A percentile compares a stretch with the other conserved stretches of the same genome.
Conservation (phyloP, 1,140 invertebrate genomes). For the Drosophila ananassae region DNA sequence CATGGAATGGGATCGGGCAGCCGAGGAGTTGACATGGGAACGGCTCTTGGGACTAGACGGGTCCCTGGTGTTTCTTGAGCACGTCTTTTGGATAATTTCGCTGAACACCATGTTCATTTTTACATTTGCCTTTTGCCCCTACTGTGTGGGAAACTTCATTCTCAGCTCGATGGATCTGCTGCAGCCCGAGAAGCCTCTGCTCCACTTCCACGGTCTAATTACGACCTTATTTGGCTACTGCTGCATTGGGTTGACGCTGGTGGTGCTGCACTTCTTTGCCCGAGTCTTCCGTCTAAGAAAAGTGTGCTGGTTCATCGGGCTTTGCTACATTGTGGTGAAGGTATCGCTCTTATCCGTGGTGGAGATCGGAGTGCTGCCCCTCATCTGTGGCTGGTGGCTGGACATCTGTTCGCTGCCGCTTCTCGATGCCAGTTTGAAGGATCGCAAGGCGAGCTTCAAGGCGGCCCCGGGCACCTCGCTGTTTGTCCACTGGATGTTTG, state of each 20-base stretch:
- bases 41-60: conserved; percentile 97
- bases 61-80: conserved; percentile 98
- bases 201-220: conserved; percentile 96
- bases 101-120: conserved; percentile 98
- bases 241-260: conserved; percentile 93
- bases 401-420: conserved; percentile 98
- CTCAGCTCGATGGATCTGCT: conserved; percentile 91
- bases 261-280: conserved; percentile 92
- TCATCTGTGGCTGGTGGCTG: conserved; percentile 99
- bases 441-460: conserved; percentile 94
- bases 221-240: conserved; percentile 97
- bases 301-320: conserved; percentile 93
- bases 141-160: conserved; percentile 96
- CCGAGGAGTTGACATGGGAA: conserved; percentile 99
- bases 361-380: conserved; percentile 97
- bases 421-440: conserved; percentile 96
- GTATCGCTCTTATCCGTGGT: conserved; percentile 95
- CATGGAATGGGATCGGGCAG: conserved; percentile 98
- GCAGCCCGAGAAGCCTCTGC: conserved; percentile 88
- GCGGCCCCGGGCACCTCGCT: conserved; percentile 97
- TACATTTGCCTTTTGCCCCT: conserved; percentile 97
- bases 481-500: conserved; percentile 99
- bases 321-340: conserved; percentile 99
- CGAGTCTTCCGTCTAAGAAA: conserved; percentile 90
- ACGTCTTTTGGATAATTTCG: conserved; percentile 99